Evolutionary conservation across 2,888 invertebrate species (phyloP).

Genomic region (Choristoneura rosaceana): DNA sequence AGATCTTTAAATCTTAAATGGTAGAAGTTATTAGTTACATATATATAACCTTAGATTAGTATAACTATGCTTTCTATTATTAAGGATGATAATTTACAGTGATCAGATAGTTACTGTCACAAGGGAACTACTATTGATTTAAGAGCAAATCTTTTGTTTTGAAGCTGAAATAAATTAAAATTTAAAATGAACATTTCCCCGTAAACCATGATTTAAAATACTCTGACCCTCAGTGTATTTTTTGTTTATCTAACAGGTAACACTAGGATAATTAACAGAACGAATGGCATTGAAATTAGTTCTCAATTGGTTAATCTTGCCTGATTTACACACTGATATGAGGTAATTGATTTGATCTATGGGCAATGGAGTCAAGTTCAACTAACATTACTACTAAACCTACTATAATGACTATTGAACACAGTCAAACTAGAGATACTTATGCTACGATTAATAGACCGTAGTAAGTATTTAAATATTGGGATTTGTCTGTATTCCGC

Average conservation of each 20-base stretch:
- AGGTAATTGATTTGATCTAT: neutral
- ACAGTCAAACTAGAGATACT: conserved; percentile 27
- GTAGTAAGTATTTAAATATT: conserved; percentile 11
- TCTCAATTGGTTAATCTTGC: neutral
- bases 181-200: neutral
- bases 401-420: conserved; percentile 25
- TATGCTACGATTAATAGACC: conserved; percentile 9
- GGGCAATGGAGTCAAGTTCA: neutral
- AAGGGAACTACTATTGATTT: conserved; percentile 15
- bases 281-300: neutral
- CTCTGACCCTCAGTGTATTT: neutral
- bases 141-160: neutral
- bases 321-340: neutral
- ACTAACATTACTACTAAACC: conserved; percentile 12
- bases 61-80: conserved; percentile 35
- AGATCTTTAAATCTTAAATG: conserved; percentile 82
- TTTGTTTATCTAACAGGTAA: neutral
- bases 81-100: conserved; percentile 33
- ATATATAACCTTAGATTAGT: conserved; percentile 42
- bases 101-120: conserved; percentile 13
- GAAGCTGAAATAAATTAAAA: neutral
- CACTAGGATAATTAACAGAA: neutral
- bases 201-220: neutral
- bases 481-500: neutral
- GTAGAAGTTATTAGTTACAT: conserved; percentile 67